phyloP scores from a whole-genome alignment of 2,888 invertebrate species.

The Metellina segmentata region DNA sequence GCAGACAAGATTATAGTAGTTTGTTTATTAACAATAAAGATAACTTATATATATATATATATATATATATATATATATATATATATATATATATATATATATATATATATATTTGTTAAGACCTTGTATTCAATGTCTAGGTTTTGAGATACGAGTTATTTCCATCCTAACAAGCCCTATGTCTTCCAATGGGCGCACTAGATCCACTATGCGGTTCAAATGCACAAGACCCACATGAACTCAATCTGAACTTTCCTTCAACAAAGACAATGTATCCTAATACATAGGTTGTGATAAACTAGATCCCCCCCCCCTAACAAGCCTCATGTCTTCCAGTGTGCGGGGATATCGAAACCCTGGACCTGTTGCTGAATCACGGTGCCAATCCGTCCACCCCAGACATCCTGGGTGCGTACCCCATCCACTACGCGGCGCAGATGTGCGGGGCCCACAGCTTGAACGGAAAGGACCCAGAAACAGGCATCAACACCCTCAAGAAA shows the following conservation, averaged over 20 bases:
- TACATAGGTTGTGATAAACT: background rate
- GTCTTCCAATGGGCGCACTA: constrained; percentile 92
- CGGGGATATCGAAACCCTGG: constrained; percentile 93
- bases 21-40: too few relatives aligned
- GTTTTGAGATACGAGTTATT: background rate
- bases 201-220: constrained; percentile 97
- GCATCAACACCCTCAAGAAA: constrained; percentile 89
- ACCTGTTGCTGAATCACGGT: constrained; percentile 90
- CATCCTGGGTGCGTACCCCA: constrained; percentile 95
- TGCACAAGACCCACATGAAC: constrained; percentile 91
- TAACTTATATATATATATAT: too few relatives aligned
- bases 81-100: too few relatives aligned
- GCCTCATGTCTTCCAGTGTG: constrained; percentile 86
- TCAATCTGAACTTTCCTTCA: background rate
- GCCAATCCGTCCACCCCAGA: constrained; percentile 95
- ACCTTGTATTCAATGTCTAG: background rate
- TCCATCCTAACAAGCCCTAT: background rate
- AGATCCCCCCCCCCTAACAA: background rate
- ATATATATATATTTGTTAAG: too few relatives aligned
- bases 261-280: background rate
- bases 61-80: too few relatives aligned
- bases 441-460: constrained; percentile 90
- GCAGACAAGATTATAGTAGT: too few relatives aligned
- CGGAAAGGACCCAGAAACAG: constrained; percentile 83
- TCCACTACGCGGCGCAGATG: constrained; percentile 99